Conservation (phyloP, 2,113 vertebrate species). For the Pygoscelis adeliae region DNA sequence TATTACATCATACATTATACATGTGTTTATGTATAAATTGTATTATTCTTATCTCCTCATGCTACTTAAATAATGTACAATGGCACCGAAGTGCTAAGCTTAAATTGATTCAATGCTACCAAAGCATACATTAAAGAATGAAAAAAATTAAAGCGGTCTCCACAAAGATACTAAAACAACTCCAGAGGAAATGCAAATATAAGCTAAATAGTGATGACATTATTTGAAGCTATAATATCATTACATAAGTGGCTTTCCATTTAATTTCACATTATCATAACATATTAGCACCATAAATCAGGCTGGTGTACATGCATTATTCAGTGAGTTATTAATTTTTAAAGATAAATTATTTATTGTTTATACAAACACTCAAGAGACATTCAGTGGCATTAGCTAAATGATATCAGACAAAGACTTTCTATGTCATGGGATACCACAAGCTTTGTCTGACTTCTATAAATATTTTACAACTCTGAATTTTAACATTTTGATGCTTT, state of each 20-base stretch:
- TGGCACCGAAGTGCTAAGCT: not conserved
- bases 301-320: not conserved
- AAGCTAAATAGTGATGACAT: not conserved
- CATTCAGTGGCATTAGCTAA: not conserved
- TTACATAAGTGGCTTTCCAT: not conserved
- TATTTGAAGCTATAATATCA: not conserved
- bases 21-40: not conserved
- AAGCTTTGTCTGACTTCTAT: not conserved
- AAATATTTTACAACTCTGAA: not conserved
- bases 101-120: not conserved
- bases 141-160: not conserved
- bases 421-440: not conserved
- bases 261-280: conserved; percentile 6
- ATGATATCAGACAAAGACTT: not conserved
- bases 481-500: not conserved
- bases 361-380: not conserved
- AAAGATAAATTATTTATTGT: not conserved
- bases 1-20: not conserved
- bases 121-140: not conserved
- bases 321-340: not conserved
- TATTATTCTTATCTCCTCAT: not conserved
- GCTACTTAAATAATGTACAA: not conserved
- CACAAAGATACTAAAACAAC: not conserved
- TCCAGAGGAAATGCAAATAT: not conserved
- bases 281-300: conserved; percentile 2